Conservation (phyloP, 2,113 vertebrate genomes). For the Athene noctua region DNA sequence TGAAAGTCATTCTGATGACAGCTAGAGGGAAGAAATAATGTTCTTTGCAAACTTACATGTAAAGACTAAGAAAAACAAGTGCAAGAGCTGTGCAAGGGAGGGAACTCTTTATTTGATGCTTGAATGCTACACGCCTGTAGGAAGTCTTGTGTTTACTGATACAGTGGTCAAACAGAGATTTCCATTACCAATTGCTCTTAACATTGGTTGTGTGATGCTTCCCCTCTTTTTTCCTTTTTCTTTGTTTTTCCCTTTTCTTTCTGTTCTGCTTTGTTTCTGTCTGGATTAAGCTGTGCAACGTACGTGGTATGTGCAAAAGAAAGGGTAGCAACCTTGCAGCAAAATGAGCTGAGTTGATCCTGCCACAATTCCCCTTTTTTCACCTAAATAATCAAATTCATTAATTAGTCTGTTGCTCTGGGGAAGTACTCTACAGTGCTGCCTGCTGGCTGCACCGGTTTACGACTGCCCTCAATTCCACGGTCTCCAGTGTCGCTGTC, state of each 20-base stretch:
- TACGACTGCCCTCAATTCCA: background rate
- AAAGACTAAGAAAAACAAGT: background rate
- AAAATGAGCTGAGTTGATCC: background rate
- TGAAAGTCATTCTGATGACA: slow-evolving; percentile 14
- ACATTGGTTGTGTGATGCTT: background rate
- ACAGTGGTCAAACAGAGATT: background rate
- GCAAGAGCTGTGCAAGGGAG: background rate
- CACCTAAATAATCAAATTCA: background rate
- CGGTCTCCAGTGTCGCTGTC: accelerated
- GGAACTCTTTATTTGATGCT: background rate
- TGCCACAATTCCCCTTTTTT: background rate
- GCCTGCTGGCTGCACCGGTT: background rate
- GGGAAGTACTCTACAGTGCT: background rate
- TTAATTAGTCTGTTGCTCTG: background rate
- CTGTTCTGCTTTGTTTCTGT: background rate
- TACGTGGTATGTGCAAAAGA: background rate
- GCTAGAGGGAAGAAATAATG: background rate
- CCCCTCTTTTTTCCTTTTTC: background rate
- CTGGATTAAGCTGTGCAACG: background rate
- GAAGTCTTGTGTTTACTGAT: background rate
- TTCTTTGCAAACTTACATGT: background rate
- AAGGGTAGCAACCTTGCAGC: background rate
- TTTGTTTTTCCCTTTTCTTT: background rate
- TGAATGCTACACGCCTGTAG: background rate
- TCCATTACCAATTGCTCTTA: background rate